Conservation (phyloP, 2,888 invertebrate species). For the Ceraclea dissimilis region DNA sequence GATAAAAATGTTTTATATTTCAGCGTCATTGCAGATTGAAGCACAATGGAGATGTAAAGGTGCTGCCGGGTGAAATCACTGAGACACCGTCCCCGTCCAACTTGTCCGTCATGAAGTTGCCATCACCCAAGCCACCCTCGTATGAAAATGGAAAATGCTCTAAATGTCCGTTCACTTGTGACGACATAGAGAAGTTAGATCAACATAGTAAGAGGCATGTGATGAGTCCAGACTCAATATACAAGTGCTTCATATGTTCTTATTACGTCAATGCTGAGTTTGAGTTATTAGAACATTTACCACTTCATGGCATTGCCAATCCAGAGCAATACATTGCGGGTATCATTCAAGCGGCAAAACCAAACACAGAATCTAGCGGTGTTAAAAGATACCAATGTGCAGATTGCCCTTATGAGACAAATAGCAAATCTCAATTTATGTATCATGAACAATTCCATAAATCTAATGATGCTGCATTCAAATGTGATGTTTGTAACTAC, state of each 20-base stretch:
- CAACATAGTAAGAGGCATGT: conserved; percentile 64
- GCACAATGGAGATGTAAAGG: conserved; percentile 68
- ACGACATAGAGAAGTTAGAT: conserved; percentile 51
- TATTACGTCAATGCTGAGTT: conserved; percentile 66
- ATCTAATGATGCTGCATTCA: conserved; percentile 65
- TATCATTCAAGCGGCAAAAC: conserved; percentile 39
- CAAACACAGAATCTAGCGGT: conserved; percentile 31
- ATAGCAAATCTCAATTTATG: conserved; percentile 77
- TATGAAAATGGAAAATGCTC: conserved; percentile 42
- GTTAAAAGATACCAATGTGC: conserved; percentile 68
- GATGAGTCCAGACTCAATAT: conserved; percentile 58
- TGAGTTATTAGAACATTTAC: conserved; percentile 61
- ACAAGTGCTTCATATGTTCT: conserved; percentile 75
- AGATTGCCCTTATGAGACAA: conserved; percentile 77
- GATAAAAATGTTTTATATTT: conserved; percentile 28
- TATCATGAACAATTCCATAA: conserved; percentile 84
- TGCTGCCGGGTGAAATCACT: conserved; percentile 40
- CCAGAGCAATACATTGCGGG: conserved; percentile 50
- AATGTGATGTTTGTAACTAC: conserved; percentile 75
- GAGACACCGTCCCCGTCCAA: conserved; percentile 40
- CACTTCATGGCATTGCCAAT: conserved; percentile 55
- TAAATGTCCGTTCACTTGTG: conserved; percentile 65
- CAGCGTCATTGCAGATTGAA: conserved; percentile 74
- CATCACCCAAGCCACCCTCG: conserved; percentile 35
- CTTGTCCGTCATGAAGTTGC: conserved; percentile 32